Conservation (phyloP, 1,140 invertebrate genomes). For the Triops cancriformis region DNA sequence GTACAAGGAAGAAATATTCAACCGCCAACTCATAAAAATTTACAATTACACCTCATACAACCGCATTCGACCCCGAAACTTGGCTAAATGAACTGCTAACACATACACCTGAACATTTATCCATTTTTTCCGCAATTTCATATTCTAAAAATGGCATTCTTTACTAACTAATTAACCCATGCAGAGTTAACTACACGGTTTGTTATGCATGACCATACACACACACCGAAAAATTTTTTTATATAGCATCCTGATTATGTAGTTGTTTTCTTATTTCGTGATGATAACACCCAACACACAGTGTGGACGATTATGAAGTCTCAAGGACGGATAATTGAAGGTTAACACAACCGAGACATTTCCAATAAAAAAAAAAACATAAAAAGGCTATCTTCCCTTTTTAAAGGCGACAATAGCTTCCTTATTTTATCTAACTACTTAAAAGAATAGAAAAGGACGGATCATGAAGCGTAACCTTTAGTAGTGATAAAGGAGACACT, state of each 20-base stretch:
- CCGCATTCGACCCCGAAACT: not conserved
- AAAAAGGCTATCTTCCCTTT: not conserved
- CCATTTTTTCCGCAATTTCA: not conserved
- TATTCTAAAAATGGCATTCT: not conserved
- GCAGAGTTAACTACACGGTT: not conserved
- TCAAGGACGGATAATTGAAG: slow-evolving; percentile 13
- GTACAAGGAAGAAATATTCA: not conserved
- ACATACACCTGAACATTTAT: not conserved
- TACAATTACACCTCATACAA: not conserved
- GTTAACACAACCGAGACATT: not conserved
- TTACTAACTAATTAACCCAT: not conserved
- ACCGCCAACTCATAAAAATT: not conserved
- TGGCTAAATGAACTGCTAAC: too few relatives aligned
- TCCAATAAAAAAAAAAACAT: not conserved
- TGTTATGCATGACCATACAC: not conserved
- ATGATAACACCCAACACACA: slow-evolving; percentile 13
- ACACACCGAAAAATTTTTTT: not conserved
- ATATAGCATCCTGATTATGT: not conserved
- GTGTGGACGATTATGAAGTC: slow-evolving; percentile 13
- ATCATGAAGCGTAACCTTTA: not conserved
- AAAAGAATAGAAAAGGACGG: not conserved
- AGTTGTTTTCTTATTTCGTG: not conserved
- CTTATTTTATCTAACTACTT: not conserved
- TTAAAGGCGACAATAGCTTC: not conserved
- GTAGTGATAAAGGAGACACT: not conserved